Conservation (phyloP, 2,888 invertebrate genomes). For the Drosophila quinaria region DNA sequence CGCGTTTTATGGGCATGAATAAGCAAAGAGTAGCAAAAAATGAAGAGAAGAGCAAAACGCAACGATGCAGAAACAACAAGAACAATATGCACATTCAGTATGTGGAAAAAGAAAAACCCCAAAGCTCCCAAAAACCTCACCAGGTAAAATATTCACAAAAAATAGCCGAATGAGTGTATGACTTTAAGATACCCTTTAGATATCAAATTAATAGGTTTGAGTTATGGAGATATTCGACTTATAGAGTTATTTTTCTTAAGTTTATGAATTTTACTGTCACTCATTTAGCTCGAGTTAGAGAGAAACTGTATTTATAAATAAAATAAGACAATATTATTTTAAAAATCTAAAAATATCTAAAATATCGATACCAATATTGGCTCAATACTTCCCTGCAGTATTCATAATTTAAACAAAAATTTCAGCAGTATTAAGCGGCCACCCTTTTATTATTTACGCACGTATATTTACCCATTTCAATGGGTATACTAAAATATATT, state of each 20-base stretch:
- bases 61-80: constrained; percentile 65
- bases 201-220: too few species aligned
- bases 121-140: constrained; percentile 13
- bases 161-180: not conserved
- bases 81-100: constrained; percentile 48
- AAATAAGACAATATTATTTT: too few species aligned
- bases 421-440: not conserved
- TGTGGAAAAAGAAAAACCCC: constrained; percentile 33
- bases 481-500: not conserved
- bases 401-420: not conserved
- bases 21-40: constrained; percentile 53
- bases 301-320: too few species aligned
- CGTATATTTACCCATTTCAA: not conserved
- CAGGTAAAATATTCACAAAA: constrained; percentile 16
- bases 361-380: too few species aligned
- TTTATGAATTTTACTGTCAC: too few species aligned
- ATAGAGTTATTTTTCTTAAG: too few species aligned
- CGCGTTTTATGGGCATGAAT: constrained; percentile 68
- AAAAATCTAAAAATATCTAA: too few species aligned
- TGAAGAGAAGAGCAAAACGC: constrained; percentile 29
- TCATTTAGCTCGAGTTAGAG: too few species aligned
- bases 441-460: too few species aligned
- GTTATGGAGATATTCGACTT: too few species aligned
- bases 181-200: not conserved
- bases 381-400: too few species aligned